A percentile compares a stretch with the other conserved stretches of the same genome.
Evolutionary conservation across 2,113 vertebrate genomes (phyloP).

Genomic region (Sturnus vulgaris): DNA sequence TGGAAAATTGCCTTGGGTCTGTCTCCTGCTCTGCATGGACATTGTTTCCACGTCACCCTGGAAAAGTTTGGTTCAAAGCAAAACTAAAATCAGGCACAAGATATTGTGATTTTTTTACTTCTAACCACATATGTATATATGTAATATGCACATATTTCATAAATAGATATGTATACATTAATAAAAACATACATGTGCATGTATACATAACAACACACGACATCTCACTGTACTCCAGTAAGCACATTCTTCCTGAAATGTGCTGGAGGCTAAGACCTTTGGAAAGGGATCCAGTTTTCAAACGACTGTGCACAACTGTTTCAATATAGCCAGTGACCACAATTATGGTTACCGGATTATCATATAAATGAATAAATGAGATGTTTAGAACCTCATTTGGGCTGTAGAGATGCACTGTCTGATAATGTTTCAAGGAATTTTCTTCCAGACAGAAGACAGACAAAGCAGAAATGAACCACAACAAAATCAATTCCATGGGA

Average conservation of each 20-base stretch:
- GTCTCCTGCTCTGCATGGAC: not conserved
- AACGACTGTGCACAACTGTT: not conserved
- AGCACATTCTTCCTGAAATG: not conserved
- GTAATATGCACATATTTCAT: not conserved
- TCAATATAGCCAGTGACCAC: not conserved
- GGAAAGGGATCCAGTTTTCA: not conserved
- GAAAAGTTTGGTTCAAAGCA: not conserved
- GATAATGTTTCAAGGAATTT: slow-evolving; percentile 21
- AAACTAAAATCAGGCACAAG: not conserved
- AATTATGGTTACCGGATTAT: not conserved
- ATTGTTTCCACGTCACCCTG: not conserved
- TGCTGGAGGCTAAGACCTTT: not conserved
- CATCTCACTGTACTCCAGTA: not conserved
- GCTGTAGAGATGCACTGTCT: not conserved
- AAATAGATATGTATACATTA: not conserved
- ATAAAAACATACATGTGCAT: not conserved
- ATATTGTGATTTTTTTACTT: not conserved
- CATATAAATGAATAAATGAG: not conserved
- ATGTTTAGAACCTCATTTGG: slow-evolving; percentile 25
- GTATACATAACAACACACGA: not conserved
- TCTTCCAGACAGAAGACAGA: slow-evolving; percentile 14
- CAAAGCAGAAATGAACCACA: slow-evolving; percentile 23
- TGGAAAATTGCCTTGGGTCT: not conserved
- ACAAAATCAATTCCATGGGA: slow-evolving; percentile 37
- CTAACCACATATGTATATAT: too few species aligned